A percentile compares a stretch with the other conserved stretches of the same genome.
These are phyloP conservation scores for Arenicola marina DNA, from an alignment of 2,888 invertebrate species.

Conservation along the genomic window DNA sequence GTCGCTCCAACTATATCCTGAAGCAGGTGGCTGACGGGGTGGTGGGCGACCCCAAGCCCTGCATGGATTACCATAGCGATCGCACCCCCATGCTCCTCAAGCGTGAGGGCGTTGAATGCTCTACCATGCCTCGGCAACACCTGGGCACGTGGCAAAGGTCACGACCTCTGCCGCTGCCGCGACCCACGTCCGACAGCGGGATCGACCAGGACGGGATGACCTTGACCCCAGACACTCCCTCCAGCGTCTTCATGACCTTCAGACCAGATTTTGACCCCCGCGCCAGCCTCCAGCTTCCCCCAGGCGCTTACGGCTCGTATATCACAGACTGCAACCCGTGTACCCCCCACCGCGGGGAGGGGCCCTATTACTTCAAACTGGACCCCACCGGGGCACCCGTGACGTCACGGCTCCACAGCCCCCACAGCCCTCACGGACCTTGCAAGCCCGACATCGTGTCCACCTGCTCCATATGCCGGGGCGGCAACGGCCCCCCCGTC, in stretches of 20 bases:
- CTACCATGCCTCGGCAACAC: neutral
- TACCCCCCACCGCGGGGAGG: too few relatives aligned
- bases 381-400: too few relatives aligned
- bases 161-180: constrained; percentile 13
- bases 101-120: neutral
- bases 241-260: neutral
- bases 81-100: constrained; percentile 19
- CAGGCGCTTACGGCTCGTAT: too few relatives aligned
- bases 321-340: too few relatives aligned
- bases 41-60: constrained; percentile 3
- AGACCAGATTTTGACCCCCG: neutral
- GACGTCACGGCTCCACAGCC: too few relatives aligned
- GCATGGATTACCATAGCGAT: constrained; percentile 1
- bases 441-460: too few relatives aligned
- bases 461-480: too few relatives aligned
- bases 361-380: too few relatives aligned
- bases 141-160: constrained; percentile 10
- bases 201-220: constrained; percentile 2
- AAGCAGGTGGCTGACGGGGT: constrained; percentile 16
- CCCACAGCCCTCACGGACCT: too few relatives aligned
- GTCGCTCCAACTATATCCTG: constrained; percentile 29
- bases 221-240: constrained; percentile 1
- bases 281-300: too few relatives aligned
- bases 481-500: too few relatives aligned
- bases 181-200: constrained; percentile 4